Evolutionary conservation across 2,797 vertebrate genomes (phyloP).

Genomic region (Toxotes lorentzi): DNA sequence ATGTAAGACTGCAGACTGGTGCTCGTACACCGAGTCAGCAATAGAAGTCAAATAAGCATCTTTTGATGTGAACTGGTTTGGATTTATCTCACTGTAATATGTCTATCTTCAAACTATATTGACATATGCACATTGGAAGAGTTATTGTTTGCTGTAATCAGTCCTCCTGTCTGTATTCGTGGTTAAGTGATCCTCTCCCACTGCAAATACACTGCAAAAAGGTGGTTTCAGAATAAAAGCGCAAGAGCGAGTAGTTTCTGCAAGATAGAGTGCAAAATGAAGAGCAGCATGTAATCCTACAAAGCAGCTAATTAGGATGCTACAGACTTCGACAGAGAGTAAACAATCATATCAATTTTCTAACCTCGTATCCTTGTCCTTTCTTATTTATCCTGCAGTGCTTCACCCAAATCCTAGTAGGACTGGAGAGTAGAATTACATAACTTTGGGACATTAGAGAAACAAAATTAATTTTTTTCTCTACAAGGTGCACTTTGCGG

Average conservation of each 20-base stretch:
- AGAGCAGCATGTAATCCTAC: not conserved
- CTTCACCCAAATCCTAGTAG: not conserved
- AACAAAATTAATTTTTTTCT: not conserved
- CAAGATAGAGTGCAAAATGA: not conserved
- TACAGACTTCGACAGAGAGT: not conserved
- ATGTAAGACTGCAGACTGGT: not conserved
- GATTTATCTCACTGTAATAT: not conserved
- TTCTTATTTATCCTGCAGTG: not conserved
- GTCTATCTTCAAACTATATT: not conserved
- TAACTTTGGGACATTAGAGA: not conserved
- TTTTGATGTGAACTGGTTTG: not conserved
- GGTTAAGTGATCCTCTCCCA: not conserved
- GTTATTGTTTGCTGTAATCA: not conserved
- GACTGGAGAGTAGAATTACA: not conserved
- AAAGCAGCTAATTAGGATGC: slow-evolving; percentile 5
- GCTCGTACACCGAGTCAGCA: not conserved
- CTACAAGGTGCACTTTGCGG: no score
- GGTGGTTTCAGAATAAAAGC: not conserved
- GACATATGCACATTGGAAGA: not conserved
- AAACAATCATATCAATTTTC: slow-evolving; percentile 1
- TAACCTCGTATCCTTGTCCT: not conserved
- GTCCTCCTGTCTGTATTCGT: not conserved
- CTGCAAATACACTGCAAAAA: not conserved
- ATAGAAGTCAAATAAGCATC: slow-evolving; percentile 2
- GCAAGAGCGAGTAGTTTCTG: not conserved